Conservation (phyloP, 2,113 vertebrate genomes). For the Hippocampus mohnikei region DNA sequence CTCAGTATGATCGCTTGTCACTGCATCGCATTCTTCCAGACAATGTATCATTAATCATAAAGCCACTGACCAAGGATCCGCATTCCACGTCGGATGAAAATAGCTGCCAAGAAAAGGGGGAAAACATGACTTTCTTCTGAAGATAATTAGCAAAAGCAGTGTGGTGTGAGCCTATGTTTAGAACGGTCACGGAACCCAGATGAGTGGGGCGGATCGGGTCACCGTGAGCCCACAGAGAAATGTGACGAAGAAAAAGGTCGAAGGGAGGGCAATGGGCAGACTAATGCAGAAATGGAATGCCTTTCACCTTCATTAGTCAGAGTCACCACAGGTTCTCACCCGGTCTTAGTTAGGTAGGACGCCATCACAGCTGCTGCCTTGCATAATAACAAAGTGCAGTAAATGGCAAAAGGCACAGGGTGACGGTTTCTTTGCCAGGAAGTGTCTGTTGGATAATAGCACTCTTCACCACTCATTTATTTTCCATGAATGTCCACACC, state of each 20-base stretch:
- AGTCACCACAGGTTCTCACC: constrained; percentile 47
- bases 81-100: constrained; percentile 14
- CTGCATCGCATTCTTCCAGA: too few relatives aligned
- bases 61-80: neutral
- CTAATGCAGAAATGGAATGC: constrained; percentile 58
- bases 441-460: constrained; percentile 15
- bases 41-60: constrained; percentile 4
- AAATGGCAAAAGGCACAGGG: constrained; percentile 30
- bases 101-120: neutral
- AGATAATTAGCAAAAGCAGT: constrained; percentile 18
- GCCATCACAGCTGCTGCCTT: constrained; percentile 40
- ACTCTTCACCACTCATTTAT: constrained; percentile 35
- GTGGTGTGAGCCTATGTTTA: constrained; percentile 12
- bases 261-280: constrained; percentile 17
- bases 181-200: constrained; percentile 31
- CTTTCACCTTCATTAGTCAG: constrained; percentile 67
- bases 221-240: constrained; percentile 39
- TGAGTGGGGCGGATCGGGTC: constrained; percentile 47
- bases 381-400: constrained; percentile 48
- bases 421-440: constrained; percentile 23
- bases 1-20: neutral
- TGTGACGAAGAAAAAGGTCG: constrained; percentile 24
- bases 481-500: constrained; percentile 12
- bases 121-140: neutral
- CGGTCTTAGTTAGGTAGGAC: constrained; percentile 35